A percentile compares a stretch with the other conserved stretches of the same genome.
Conservation (phyloP, 2,113 vertebrate genomes). For the Stigmatopora argus region DNA sequence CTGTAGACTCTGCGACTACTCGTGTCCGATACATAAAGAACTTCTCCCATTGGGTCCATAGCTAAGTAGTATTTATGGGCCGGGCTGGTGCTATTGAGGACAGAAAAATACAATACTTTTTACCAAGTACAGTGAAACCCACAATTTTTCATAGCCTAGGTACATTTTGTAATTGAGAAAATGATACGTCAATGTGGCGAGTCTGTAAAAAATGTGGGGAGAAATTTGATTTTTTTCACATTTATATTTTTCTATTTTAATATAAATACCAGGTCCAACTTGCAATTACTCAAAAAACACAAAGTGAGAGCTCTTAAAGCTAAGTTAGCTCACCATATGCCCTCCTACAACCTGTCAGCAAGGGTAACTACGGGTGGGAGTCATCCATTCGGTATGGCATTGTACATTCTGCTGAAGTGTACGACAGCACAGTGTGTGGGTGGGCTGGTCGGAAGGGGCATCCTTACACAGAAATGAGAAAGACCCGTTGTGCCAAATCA, state of each 20-base stretch:
- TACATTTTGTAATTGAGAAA: neutral
- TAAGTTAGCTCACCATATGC: neutral
- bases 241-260: neutral
- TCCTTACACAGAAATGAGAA: neutral
- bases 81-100: constrained; percentile 83
- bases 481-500: neutral
- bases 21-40: constrained; percentile 92
- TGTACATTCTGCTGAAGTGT: neutral
- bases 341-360: neutral
- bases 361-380: neutral
- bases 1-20: constrained; percentile 90
- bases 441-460: neutral
- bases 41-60: constrained; percentile 88
- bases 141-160: neutral
- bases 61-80: constrained; percentile 97
- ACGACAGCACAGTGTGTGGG: neutral
- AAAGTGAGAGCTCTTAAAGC: neutral
- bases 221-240: neutral
- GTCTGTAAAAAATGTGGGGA: neutral
- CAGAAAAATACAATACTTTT: constrained; percentile 13
- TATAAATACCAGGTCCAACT: neutral
- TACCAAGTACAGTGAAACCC: neutral
- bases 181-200: neutral
- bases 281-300: neutral
- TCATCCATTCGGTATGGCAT: neutral